These are phyloP conservation scores for Parauchenoglanis punctatus DNA, from an alignment of 2,797 vertebrate genomes.

Conservation along the genomic window DNA sequence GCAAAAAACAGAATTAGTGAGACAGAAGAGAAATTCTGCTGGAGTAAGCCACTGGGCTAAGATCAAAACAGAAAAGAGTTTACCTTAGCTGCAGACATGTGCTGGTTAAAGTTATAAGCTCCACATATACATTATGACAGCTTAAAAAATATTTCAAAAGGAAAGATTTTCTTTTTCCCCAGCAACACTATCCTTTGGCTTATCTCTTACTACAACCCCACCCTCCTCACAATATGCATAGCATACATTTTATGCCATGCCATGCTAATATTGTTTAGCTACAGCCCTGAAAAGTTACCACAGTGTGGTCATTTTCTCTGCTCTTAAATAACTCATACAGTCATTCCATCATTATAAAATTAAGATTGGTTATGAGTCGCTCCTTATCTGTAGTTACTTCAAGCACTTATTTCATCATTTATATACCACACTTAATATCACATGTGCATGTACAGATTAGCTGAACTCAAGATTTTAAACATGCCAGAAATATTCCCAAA, in stretches of 20 bases:
- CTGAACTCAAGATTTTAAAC: conserved; percentile 48
- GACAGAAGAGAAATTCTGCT: conserved; percentile 64
- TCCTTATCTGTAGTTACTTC: conserved; percentile 8
- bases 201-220: not conserved
- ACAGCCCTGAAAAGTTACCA: not conserved
- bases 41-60: conserved; percentile 59
- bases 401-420: conserved; percentile 8
- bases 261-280: conserved; percentile 5
- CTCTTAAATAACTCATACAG: not conserved
- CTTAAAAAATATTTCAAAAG: conserved; percentile 18
- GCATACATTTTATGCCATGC: not conserved
- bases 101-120: conserved; percentile 41
- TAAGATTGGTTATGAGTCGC: not conserved
- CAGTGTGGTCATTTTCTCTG: not conserved
- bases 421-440: not conserved
- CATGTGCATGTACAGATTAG: conserved; percentile 32
- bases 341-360: not conserved
- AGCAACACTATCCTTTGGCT: conserved; percentile 3
- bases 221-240: not conserved
- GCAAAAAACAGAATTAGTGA: conserved; percentile 68
- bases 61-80: conserved; percentile 27
- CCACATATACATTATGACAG: conserved; percentile 18
- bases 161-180: conserved; percentile 5
- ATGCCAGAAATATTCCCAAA: conserved; percentile 46
- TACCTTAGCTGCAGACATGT: conserved; percentile 31